Base-by-base conservation (phyloP, 2,797 vertebrate species). In the Alosa sapidissima region DNA sequence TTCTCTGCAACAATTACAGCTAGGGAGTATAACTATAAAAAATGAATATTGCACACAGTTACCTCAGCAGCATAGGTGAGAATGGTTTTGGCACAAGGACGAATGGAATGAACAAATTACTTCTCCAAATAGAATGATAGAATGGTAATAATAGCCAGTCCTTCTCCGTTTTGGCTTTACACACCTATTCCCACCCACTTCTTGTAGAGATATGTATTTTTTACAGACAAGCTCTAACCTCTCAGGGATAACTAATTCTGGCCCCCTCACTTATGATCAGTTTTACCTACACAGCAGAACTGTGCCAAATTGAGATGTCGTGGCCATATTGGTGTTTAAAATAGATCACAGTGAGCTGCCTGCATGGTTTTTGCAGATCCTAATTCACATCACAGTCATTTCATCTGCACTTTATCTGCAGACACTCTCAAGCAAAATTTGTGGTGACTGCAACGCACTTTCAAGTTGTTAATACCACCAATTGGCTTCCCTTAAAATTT, bases 41-140 rank as follows among this genome's bases (percentile, higher is more conserved):
- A 90, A 88, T 93, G 88, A 88, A 86, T 89, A 86, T 89, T 83
- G 91, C 85, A 83, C 89, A 88, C 89, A 88, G 85, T 51, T 88
- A 85, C 85, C 83, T 88, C 86, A 84, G 86, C 87, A 85, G 87
- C 84, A 89, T 87, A 89, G 84, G 86, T 88, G 85, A 84, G 49
- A 85, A 85, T 85, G 86, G 65, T 84, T 89, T 88, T 68, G 81
- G 47, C 55, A 49, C 28, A 85, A 45, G 84, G 88, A 86, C 81
- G 87, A 87, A 85, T 86, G 16, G 84, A 92, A 88, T 81, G 33
- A 89, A 55, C 75, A 84, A 82, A 81, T 82, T 84, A 60, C 28
- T 51, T 28, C 81, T 78, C 33, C 54, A 85, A 86, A 85, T 33
- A 75, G 78, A 88, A 83, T 58, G 28, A 85, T 33, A 75, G 78